Evolutionary conservation across 2,888 invertebrate species (phyloP), one percentile per base, ranked within the genome.

Genomic region (Erynnis tages): DNA sequence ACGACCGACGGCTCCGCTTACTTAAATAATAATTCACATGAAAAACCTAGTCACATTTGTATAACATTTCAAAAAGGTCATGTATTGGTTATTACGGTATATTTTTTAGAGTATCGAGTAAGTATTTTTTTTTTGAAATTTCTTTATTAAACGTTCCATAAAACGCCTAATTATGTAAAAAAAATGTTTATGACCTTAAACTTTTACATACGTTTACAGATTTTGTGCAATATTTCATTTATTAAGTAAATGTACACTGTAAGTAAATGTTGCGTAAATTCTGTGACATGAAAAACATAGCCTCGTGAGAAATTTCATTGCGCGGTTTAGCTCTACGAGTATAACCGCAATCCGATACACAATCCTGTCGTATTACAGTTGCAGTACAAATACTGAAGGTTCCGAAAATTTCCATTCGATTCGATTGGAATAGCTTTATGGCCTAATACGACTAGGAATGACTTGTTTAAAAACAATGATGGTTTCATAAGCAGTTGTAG

Each of bases 281-380:
- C n/a, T 43, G 37, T 37, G 44, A 44, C 44, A 81, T 61, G 66
- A 66, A 64, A 72, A 77, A 71, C 69, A 65, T 64, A 78, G 77
- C 72, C 70, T 71, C 81, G 83, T 83, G 82, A 80, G 83, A 84
- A 82, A 37, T 52, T 44, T 37, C 35, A 17, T 38, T n/a, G 38
- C 44, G 52, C 44, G 52, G 52, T 45, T 13, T n/a, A n/a, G 27
- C 1, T 5, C 16, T 16, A 23, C 21, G 27, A 27, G 27, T 8
- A 8, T 23, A 37, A 52, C 52, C 52, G 30, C 52, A 52, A 25
- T 37, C 21, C 29, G 44, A 37, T 45, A 44, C 27, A 16, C 11
- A 47, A 27, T 44, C 41, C 35, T 13, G 34, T 17, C 5, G 19
- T 8, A 43, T 29, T 27, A 44, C 37, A 44, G 16, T 17, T 11